These are phyloP conservation scores for Dryomyza anilis DNA, from an alignment of 2,888 invertebrate species.

Conservation along the genomic window DNA sequence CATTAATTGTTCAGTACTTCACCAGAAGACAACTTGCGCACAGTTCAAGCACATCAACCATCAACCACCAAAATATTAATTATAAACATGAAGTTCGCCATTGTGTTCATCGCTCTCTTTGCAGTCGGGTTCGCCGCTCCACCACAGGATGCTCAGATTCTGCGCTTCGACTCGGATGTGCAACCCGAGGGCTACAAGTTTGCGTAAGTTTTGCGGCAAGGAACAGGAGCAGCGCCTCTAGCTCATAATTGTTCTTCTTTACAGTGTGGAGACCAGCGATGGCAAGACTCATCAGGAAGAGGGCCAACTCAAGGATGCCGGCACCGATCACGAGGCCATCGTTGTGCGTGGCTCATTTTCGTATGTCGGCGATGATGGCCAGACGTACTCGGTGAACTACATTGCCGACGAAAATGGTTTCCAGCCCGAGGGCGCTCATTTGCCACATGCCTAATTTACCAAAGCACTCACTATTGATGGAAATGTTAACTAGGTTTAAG, in stretches of 20 bases:
- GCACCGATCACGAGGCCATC: constrained; percentile 68
- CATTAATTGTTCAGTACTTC: constrained; percentile 48
- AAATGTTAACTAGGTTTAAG: constrained; percentile 54
- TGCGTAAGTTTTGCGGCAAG: constrained; percentile 51
- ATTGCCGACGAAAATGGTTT: constrained; percentile 59
- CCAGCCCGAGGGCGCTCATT: constrained; percentile 60
- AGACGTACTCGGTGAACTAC: constrained; percentile 63
- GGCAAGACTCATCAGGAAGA: constrained; percentile 68
- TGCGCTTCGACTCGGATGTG: constrained; percentile 67
- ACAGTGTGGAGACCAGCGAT: constrained; percentile 70
- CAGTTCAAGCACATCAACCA: background rate
- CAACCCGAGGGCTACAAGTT: constrained; percentile 57
- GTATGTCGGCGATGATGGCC: constrained; percentile 67
- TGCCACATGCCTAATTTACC: constrained; percentile 47
- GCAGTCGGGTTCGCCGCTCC: constrained; percentile 50
- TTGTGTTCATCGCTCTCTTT: constrained; percentile 44
- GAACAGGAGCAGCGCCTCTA: too few relatives aligned
- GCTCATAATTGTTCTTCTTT: constrained; percentile 25
- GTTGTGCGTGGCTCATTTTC: constrained; percentile 67
- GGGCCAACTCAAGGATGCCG: constrained; percentile 66
- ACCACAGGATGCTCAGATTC: constrained; percentile 65
- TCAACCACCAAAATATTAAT: too few relatives aligned
- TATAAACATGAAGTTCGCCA: constrained; percentile 45
- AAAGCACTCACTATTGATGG: background rate
- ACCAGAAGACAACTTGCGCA: constrained; percentile 16